These are phyloP conservation scores for Discoglossus pictus DNA, from an alignment of 2,797 vertebrate genomes.

Conservation along the genomic window DNA sequence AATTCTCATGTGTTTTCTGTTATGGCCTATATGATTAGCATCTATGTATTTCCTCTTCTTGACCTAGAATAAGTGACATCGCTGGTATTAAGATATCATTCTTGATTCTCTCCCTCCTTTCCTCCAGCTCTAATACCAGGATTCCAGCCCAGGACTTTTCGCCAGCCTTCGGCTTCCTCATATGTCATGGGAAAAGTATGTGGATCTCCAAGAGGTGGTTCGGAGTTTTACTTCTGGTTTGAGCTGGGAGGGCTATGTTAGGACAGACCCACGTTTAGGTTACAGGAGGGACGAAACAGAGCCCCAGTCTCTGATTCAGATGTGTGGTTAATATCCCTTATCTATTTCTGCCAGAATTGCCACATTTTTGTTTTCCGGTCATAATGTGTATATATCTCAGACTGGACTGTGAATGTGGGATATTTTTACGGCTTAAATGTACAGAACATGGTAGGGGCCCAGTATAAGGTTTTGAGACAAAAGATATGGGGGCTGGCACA, in stretches of 20 bases:
- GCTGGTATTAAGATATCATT: neutral
- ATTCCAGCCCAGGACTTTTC: conserved; percentile 41
- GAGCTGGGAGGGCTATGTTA: conserved; percentile 51
- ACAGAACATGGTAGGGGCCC: no score
- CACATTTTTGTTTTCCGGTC: conserved; percentile 17
- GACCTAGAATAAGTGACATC: no score
- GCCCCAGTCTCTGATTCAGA: conserved; percentile 43
- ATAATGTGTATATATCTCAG: no score
- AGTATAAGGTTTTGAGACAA: no score
- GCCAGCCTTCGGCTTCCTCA: conserved; percentile 33
- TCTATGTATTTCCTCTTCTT: no score
- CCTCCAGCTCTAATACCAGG: conserved; percentile 7
- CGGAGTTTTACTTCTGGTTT: conserved; percentile 43
- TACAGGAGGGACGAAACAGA: conserved; percentile 36
- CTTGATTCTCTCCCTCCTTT: conserved; percentile 10
- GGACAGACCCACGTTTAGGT: conserved; percentile 50
- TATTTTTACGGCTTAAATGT: no score
- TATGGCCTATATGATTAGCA: neutral
- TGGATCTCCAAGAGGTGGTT: conserved; percentile 51
- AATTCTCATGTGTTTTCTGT: neutral
- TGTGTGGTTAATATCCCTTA: conserved; percentile 43
- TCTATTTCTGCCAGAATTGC: conserved; percentile 37
- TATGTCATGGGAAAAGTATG: conserved; percentile 53
- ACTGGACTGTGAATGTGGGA: no score
- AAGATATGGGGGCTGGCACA: no score